phyloP scores from a whole-genome alignment of 2,113 vertebrate species.

The Onychorhynchus coronatus region DNA sequence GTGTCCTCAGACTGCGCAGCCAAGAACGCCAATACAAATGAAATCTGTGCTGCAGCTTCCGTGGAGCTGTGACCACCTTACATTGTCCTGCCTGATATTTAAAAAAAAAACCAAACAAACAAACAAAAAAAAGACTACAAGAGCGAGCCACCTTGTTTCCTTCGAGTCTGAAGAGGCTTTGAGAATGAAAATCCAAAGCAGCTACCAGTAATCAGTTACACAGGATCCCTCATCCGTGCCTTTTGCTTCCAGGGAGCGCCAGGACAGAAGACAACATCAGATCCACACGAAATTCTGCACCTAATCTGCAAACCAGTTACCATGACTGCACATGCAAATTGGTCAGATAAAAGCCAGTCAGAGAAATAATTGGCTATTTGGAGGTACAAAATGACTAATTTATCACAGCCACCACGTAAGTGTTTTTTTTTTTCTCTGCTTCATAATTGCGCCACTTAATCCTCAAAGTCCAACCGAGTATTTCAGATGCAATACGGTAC shows the following conservation, averaged over 20 bases:
- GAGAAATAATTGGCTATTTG: constrained; percentile 63
- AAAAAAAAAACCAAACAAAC: neutral
- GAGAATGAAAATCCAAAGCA: neutral
- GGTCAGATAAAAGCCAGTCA: constrained; percentile 64
- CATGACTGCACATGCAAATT: constrained; percentile 68
- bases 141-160: constrained; percentile 9
- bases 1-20: neutral
- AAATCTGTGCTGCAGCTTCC: constrained; percentile 1
- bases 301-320: constrained; percentile 62
- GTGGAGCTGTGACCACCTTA: neutral
- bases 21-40: neutral
- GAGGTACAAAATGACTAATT: constrained; percentile 62
- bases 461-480: neutral
- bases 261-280: constrained; percentile 22
- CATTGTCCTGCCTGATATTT: neutral
- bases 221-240: neutral
- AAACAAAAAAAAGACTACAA: neutral
- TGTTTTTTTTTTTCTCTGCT: neutral
- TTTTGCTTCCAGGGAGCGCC: neutral
- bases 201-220: neutral
- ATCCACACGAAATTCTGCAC: constrained; percentile 33
- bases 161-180: neutral
- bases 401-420: constrained; percentile 52
- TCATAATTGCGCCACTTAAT: constrained; percentile 29
- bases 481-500: neutral